Conservation (phyloP, 2,113 vertebrate species). For the Panthera uncia region DNA sequence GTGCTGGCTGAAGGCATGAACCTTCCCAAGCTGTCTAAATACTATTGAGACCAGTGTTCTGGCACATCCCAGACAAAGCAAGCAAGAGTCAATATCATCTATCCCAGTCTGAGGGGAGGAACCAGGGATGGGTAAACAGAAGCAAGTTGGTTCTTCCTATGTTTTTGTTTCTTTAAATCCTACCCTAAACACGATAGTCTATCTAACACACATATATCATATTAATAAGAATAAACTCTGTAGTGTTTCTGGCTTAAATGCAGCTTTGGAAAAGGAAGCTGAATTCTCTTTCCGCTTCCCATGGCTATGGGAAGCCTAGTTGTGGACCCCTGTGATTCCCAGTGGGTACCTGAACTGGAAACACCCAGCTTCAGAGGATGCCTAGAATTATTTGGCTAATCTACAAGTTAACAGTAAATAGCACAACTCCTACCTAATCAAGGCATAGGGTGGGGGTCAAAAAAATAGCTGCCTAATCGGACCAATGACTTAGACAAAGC, state of each 20-base stretch:
- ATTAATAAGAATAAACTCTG: background rate
- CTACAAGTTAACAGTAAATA: background rate
- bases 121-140: background rate
- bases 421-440: background rate
- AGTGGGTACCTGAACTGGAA: background rate
- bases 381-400: background rate
- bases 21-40: background rate
- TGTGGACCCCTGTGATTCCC: background rate
- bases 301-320: background rate
- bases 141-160: background rate
- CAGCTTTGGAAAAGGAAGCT: background rate
- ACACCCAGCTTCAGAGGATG: background rate
- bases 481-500: slow-evolving; percentile 53
- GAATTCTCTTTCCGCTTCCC: slow-evolving; percentile 15
- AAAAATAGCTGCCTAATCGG: background rate
- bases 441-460: background rate
- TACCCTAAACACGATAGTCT: background rate
- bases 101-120: background rate
- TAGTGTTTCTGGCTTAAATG: background rate
- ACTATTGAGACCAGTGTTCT: background rate
- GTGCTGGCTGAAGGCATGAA: background rate
- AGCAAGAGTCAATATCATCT: background rate
- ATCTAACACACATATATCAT: background rate
- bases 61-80: background rate
- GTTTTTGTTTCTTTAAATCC: background rate